Percentiles rank a stretch among this genome's conserved stretches.
phyloP scores from a whole-genome alignment of 2,888 invertebrate species.

The Mongoloraphidia duomilia region DNA sequence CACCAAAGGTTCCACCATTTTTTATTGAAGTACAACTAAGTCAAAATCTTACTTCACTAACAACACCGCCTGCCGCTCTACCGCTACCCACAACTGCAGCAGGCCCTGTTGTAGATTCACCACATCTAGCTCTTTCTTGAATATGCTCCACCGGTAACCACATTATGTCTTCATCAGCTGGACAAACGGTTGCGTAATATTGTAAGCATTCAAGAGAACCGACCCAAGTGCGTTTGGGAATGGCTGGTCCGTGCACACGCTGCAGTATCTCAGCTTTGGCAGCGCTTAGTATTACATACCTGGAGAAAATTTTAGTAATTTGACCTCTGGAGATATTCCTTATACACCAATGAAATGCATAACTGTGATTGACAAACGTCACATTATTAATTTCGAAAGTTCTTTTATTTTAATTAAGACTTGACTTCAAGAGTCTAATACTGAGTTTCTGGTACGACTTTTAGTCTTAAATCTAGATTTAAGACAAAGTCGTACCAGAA shows the following conservation, averaged over 20 bases:
- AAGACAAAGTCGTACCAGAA: too few relatives aligned
- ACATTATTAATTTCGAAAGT: too few relatives aligned
- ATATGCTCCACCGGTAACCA: slow-evolving; percentile 94
- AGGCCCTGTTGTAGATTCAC: not conserved
- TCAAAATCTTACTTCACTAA: slow-evolving; percentile 43
- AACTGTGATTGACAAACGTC: too few relatives aligned
- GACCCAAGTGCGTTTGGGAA: slow-evolving; percentile 93
- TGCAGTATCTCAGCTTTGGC: slow-evolving; percentile 92
- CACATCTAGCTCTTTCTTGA: slow-evolving; percentile 51
- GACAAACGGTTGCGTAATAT: slow-evolving; percentile 96
- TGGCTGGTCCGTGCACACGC: slow-evolving; percentile 74
- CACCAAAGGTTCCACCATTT: too few relatives aligned
- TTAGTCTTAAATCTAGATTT: too few relatives aligned
- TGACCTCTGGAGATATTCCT: too few relatives aligned
- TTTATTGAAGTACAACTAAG: not conserved
- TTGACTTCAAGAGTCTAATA: too few relatives aligned
- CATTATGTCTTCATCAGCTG: slow-evolving; percentile 80
- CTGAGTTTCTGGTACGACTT: too few relatives aligned
- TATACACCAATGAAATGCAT: too few relatives aligned
- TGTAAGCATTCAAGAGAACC: slow-evolving; percentile 95
- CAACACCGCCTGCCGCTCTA: slow-evolving; percentile 92
- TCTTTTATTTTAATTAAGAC: too few relatives aligned
- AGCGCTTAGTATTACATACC: slow-evolving; percentile 88
- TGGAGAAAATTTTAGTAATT: too few relatives aligned
- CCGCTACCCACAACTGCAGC: slow-evolving; percentile 47